Evolutionary conservation across 2,797 vertebrate species (phyloP), one percentile per base, ranked within the genome.

Genomic region (Apodemus agrarius): DNA sequence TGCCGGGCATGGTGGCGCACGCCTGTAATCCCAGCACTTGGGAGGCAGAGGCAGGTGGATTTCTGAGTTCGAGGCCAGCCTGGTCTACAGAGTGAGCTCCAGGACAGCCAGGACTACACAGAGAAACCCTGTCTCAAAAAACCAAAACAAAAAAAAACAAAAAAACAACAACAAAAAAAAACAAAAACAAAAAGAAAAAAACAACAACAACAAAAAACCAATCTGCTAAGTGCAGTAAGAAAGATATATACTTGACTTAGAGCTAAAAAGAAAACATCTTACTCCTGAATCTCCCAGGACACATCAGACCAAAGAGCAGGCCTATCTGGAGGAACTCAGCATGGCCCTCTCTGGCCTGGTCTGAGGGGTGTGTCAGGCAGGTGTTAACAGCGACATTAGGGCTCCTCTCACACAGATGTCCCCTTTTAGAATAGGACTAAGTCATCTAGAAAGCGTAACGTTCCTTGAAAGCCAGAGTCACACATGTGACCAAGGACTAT

Each of bases 401-500:
- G 93, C 14, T 40, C 10, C 26, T 54, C 75, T 87, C 85, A 92
- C 17, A 85, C 52, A 67, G 10, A 82, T 57, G 52, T 22, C 81
- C 4, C 17, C 34, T 86, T 94, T 95, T 46, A 93, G 65, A 93
- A 94, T 79, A 26, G 4, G 24, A 46, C 46, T 65, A 61, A 69
- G 90, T 91, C 74, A 11, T 83, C 13, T 52, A 72, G 40, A 37
- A 93, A 87, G 69, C 46, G 43, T 3, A 59, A 37, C 76, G 24
- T 78, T 89, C 61, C 46, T 16, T 96, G 61, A 5, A 92, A 52
- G 59, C 13, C 37, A 84, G 63, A 95, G 80, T 89, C 92, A 72
- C 24, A 93, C 61, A 95, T 94, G 21, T 43, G 22, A 93, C 74
- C 91, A 90, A 86, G 78, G 34, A 87, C 43, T 80, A 54, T 4